phyloP scores from a whole-genome alignment of 2,888 invertebrate species.

The Cremastobaeus sp. region DNA sequence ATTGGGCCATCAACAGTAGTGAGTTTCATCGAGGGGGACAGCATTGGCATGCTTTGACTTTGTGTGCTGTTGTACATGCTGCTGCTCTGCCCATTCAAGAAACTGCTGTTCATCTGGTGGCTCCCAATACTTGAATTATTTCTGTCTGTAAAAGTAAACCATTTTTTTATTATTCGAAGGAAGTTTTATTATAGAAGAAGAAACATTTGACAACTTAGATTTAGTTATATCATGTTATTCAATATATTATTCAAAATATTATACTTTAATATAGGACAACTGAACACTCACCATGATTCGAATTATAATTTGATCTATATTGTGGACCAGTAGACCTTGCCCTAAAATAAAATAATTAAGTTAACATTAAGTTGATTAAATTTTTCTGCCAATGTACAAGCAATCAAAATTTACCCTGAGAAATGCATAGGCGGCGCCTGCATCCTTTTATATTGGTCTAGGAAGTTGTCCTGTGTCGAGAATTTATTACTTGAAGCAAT shows the following conservation, averaged over 20 bases:
- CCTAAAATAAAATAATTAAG: constrained; percentile 62
- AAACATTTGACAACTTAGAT: no score
- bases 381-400: no score
- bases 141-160: constrained; percentile 78
- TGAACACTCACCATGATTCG: constrained; percentile 72
- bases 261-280: no score
- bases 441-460: constrained; percentile 73
- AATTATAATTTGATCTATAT: constrained; percentile 72
- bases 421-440: constrained; percentile 66
- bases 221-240: no score
- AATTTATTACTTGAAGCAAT: constrained; percentile 79
- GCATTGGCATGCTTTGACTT: constrained; percentile 76
- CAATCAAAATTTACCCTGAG: constrained; percentile 69
- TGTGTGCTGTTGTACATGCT: constrained; percentile 68
- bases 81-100: constrained; percentile 71
- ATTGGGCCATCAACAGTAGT: no score
- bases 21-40: constrained; percentile 70
- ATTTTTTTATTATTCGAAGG: neutral
- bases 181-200: neutral
- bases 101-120: constrained; percentile 78
- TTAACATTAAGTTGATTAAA: no score
- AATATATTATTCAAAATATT: no score
- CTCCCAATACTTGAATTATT: constrained; percentile 81
- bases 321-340: constrained; percentile 74
- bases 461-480: constrained; percentile 78